These are phyloP conservation scores for Leistus spinibarbis DNA, from an alignment of 2,888 invertebrate species.

Conservation along the genomic window DNA sequence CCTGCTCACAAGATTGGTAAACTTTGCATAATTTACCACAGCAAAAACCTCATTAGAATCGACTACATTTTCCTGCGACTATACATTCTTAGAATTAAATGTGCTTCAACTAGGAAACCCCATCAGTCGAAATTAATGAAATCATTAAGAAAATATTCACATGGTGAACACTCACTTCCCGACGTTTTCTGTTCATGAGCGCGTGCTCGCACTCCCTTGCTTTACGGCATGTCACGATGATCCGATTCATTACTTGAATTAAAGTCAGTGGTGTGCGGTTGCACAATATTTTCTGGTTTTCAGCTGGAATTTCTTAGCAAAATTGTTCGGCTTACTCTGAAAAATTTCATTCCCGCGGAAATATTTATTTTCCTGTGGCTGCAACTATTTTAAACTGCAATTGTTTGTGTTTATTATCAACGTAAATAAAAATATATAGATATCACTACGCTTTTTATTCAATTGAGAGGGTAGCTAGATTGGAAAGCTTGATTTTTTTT, in stretches of 20 bases:
- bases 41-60: neutral
- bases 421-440: too few relatives aligned
- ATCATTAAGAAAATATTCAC: constrained; percentile 36
- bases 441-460: too few relatives aligned
- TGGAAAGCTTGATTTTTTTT: too few relatives aligned
- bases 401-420: too few relatives aligned
- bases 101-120: neutral
- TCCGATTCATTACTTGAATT: constrained; percentile 35
- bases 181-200: constrained; percentile 28
- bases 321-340: too few relatives aligned
- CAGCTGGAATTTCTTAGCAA: too few relatives aligned
- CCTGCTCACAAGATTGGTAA: neutral
- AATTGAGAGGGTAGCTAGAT: too few relatives aligned
- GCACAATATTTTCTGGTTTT: neutral
- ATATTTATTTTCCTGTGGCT: too few relatives aligned
- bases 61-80: neutral
- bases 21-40: neutral
- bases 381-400: too few relatives aligned
- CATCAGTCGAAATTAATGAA: constrained; percentile 32
- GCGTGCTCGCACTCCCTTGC: constrained; percentile 8
- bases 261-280: constrained; percentile 14
- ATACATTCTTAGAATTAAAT: constrained; percentile 4
- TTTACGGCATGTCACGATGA: constrained; percentile 35
- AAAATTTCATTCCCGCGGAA: too few relatives aligned
- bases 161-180: constrained; percentile 8